Conservation (phyloP, 2,113 vertebrate genomes). For the Notarius lentiginosus region DNA sequence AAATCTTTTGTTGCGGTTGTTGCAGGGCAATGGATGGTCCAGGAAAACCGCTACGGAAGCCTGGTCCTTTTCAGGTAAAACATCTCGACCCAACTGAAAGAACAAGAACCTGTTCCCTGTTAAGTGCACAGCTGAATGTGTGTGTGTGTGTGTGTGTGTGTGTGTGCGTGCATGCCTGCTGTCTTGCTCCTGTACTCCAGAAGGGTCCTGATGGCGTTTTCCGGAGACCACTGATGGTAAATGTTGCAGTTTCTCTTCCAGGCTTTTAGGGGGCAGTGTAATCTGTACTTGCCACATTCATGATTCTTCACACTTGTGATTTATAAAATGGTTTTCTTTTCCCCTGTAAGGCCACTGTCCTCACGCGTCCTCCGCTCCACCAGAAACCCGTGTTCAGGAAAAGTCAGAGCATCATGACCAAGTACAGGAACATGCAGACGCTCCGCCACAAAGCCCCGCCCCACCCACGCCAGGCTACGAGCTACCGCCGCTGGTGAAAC, state of each 20-base stretch:
- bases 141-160: not conserved
- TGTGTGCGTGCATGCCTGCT: conserved; percentile 51
- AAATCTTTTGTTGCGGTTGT: not conserved
- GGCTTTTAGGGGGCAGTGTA: not conserved
- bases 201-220: conserved; percentile 59
- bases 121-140: not conserved
- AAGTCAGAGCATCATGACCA: conserved; percentile 73
- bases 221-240: conserved; percentile 74
- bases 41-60: conserved; percentile 60
- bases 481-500: conserved; percentile 69
- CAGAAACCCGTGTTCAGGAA: conserved; percentile 73
- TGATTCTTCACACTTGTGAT: not conserved
- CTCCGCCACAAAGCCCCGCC: conserved; percentile 66
- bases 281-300: not conserved
- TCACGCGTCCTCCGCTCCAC: conserved; percentile 64
- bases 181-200: conserved; percentile 42
- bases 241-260: not conserved
- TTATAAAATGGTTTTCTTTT: not conserved
- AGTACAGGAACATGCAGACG: conserved; percentile 75
- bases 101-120: not conserved
- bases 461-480: conserved; percentile 59
- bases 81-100: not conserved
- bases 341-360: conserved; percentile 61
- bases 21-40: conserved; percentile 58
- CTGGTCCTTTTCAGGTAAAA: conserved; percentile 51